Evolutionary conservation across 2,113 vertebrate species (phyloP).

Genomic region (Plestiodon gilberti): DNA sequence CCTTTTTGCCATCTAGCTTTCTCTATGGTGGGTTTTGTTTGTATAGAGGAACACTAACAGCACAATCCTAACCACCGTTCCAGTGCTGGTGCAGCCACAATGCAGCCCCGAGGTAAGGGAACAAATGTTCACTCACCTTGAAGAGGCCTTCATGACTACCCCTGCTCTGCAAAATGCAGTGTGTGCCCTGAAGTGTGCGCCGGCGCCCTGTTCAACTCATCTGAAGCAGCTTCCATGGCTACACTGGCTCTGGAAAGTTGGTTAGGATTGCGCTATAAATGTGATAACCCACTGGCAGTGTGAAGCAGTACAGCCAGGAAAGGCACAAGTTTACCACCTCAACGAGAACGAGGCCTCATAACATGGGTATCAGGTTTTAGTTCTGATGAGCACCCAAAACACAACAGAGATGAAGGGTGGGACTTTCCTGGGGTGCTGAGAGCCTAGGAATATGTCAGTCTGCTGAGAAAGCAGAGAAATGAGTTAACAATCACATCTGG

Average conservation of each 20-base stretch:
- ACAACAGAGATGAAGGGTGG: background rate
- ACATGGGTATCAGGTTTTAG: background rate
- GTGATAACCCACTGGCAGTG: background rate
- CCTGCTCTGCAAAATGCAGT: no score
- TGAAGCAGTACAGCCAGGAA: background rate
- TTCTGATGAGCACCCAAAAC: background rate
- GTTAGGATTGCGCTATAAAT: no score
- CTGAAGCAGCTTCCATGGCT: no score
- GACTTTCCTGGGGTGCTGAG: background rate
- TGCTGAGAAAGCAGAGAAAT: background rate
- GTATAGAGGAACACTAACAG: background rate
- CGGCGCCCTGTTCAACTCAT: no score
- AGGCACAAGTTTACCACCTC: background rate
- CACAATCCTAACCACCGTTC: no score
- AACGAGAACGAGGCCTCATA: background rate
- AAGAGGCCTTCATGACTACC: no score
- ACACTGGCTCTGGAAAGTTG: no score
- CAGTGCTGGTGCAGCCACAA: no score
- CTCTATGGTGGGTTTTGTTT: background rate
- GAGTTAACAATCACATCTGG: background rate
- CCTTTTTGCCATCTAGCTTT: background rate
- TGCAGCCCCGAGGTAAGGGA: no score
- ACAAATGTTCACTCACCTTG: no score
- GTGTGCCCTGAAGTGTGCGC: no score
- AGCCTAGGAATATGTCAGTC: background rate